These are phyloP conservation scores for Lucilia sericata DNA, from an alignment of 1,140 invertebrate genomes.

Conservation along the genomic window DNA sequence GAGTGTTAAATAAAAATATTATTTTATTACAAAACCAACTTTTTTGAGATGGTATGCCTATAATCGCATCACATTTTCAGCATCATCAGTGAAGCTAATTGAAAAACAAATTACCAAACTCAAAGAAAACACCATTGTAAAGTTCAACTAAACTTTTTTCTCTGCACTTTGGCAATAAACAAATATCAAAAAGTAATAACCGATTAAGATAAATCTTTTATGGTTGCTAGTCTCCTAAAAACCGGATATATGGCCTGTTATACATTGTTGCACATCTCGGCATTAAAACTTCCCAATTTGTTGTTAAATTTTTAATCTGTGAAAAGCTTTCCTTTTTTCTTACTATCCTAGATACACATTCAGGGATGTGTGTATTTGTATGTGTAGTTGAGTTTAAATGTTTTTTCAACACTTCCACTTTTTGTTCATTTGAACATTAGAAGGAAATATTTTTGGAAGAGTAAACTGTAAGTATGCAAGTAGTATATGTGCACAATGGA, in stretches of 20 bases:
- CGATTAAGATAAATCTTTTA: too few species aligned
- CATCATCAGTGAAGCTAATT: not conserved
- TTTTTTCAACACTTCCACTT: constrained; percentile 4
- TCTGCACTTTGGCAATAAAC: too few species aligned
- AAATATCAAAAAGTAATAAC: too few species aligned
- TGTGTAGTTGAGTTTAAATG: not conserved
- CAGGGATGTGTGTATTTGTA: too few species aligned
- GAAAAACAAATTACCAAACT: not conserved
- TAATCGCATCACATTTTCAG: not conserved
- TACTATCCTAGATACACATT: not conserved
- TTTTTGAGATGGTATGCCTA: not conserved
- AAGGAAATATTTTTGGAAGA: not conserved
- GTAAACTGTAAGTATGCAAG: not conserved
- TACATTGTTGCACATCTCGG: too few species aligned
- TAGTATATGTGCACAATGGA: constrained; percentile 3
- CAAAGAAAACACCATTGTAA: not conserved
- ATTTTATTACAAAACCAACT: constrained; percentile 13
- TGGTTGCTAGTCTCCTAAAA: too few species aligned
- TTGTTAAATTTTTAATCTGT: not conserved
- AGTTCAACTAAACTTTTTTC: too few species aligned
- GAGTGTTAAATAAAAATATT: constrained; percentile 22
- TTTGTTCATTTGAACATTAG: not conserved
- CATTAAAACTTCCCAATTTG: too few species aligned
- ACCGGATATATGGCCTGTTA: too few species aligned
- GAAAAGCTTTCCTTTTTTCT: not conserved